Percentiles rank a stretch among this genome's conserved stretches.
phyloP scores from a whole-genome alignment of 2,797 vertebrate species.

The Argyrosomus regius region DNA sequence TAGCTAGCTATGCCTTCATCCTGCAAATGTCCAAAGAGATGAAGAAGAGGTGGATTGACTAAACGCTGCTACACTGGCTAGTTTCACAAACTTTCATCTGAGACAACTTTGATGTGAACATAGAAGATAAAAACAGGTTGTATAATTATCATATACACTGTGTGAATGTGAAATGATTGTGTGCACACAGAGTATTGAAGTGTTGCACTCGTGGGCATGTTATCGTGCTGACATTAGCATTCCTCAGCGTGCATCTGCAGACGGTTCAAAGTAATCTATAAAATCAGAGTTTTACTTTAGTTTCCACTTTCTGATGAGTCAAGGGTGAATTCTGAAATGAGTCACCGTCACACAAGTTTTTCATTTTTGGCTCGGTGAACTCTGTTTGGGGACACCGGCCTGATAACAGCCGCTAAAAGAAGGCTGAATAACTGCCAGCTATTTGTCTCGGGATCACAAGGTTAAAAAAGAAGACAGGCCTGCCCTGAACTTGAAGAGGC shows the following conservation, averaged over 20 bases:
- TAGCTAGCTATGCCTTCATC: too few relatives aligned
- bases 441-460: conserved; percentile 76
- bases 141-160: too few relatives aligned
- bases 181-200: too few relatives aligned
- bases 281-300: background rate
- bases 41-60: too few relatives aligned
- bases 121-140: too few relatives aligned
- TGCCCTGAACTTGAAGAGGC: conserved; percentile 68
- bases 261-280: background rate
- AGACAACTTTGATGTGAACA: too few relatives aligned
- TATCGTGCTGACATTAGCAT: background rate
- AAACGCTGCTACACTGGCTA: too few relatives aligned
- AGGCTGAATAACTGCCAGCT: conserved; percentile 54
- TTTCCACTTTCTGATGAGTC: background rate
- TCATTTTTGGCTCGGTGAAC: conserved; percentile 10
- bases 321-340: background rate
- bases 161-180: too few relatives aligned
- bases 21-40: too few relatives aligned
- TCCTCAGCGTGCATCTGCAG: background rate
- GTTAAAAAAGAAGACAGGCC: conserved; percentile 68
- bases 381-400: conserved; percentile 26
- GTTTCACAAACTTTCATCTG: too few relatives aligned
- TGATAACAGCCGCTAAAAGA: conserved; percentile 40
- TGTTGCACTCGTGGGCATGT: too few relatives aligned
- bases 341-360: background rate